Conservation (phyloP, 1,140 invertebrate species). For the Monochamus saltuarius region DNA sequence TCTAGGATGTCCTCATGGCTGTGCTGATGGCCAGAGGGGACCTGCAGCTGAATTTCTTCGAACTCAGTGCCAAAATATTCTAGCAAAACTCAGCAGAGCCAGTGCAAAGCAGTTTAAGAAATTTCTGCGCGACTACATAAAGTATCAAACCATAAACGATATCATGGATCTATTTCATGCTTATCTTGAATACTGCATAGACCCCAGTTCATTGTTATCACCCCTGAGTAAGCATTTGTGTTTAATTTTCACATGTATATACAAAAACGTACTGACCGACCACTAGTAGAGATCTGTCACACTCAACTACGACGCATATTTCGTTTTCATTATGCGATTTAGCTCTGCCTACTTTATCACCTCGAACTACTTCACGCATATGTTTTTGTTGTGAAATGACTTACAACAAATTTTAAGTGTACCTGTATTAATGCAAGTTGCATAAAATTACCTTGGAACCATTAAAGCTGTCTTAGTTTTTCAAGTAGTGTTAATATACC, state of each 20-base stretch:
- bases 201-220: constrained; percentile 79
- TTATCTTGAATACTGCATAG: constrained; percentile 92
- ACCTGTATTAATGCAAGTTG: too few relatives aligned
- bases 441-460: too few relatives aligned
- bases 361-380: too few relatives aligned
- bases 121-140: constrained; percentile 79
- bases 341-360: too few relatives aligned
- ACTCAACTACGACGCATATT: too few relatives aligned
- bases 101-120: constrained; percentile 72
- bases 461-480: too few relatives aligned
- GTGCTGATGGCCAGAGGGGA: constrained; percentile 78
- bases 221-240: constrained; percentile 71
- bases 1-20: constrained; percentile 91
- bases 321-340: too few relatives aligned
- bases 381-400: too few relatives aligned
- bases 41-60: constrained; percentile 87
- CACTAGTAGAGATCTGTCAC: too few relatives aligned
- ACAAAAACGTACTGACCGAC: too few relatives aligned
- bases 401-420: too few relatives aligned
- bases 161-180: constrained; percentile 94
- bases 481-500: too few relatives aligned
- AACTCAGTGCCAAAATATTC: constrained; percentile 81
- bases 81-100: constrained; percentile 72
- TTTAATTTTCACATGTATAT: neutral
- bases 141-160: constrained; percentile 73